phyloP scores from a whole-genome alignment of 2,113 vertebrate species.

The Rhinopomastus cyanomelas region DNA sequence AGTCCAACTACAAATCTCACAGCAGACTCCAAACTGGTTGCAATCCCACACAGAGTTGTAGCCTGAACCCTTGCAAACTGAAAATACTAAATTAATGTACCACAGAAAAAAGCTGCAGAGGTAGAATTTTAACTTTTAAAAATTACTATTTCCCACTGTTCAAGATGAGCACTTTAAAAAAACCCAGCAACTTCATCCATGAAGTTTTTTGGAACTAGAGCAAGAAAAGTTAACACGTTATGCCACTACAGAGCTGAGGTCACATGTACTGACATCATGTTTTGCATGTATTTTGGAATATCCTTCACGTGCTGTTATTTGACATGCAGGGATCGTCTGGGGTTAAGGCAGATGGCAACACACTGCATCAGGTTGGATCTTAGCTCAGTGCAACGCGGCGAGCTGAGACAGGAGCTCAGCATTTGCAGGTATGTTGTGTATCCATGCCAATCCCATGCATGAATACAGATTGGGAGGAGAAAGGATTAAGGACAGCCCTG shows the following conservation, averaged over 20 bases:
- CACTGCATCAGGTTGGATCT: neutral
- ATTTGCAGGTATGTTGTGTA: neutral
- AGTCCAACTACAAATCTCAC: no score
- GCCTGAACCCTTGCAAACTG: no score
- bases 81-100: no score
- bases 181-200: neutral
- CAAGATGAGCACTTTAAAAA: neutral
- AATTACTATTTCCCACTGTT: neutral
- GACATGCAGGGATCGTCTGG: conserved; percentile 3
- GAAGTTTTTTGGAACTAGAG: conserved; percentile 9
- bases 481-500: no score
- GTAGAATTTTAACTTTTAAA: neutral
- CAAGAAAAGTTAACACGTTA: conserved; percentile 19
- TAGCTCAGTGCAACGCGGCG: neutral
- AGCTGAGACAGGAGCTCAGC: neutral
- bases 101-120: neutral
- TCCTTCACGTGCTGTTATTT: neutral
- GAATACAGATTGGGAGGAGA: no score
- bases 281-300: neutral
- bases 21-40: no score
- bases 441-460: no score
- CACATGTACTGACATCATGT: neutral
- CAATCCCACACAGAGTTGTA: no score
- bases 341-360: neutral
- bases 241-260: neutral